A percentile compares a stretch with the other conserved stretches of the same genome.
Conservation (phyloP, 2,797 vertebrate genomes). For the Poecilia velifera region DNA sequence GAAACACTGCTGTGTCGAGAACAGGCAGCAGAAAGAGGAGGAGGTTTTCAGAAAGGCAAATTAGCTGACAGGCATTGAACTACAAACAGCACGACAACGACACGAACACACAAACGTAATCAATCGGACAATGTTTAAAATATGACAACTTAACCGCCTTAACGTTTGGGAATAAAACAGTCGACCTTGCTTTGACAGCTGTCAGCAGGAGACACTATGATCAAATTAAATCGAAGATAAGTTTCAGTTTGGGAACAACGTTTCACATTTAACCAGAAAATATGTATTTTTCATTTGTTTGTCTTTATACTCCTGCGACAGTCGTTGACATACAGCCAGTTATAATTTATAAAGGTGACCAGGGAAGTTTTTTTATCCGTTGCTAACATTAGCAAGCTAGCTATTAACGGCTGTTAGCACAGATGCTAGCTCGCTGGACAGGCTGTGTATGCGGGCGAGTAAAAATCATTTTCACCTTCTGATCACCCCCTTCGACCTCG, state of each 20-base stretch:
- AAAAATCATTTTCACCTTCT: conserved; percentile 78
- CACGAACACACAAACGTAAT: background rate
- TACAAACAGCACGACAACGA: background rate
- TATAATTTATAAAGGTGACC: conserved; percentile 36
- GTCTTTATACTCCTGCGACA: background rate
- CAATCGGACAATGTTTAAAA: background rate
- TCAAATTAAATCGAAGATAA: conserved; percentile 15
- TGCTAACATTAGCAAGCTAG: conserved; percentile 71
- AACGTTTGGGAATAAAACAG: conserved; percentile 32
- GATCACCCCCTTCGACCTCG: conserved; percentile 78
- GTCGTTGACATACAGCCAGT: conserved; percentile 13
- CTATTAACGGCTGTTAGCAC: conserved; percentile 61
- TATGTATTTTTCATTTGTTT: background rate
- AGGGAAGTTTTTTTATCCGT: conserved; percentile 58
- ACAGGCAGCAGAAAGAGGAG: conserved; percentile 40
- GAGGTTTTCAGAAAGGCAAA: conserved; percentile 43
- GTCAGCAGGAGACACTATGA: conserved; percentile 54
- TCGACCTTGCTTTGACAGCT: conserved; percentile 81
- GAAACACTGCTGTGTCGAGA: conserved; percentile 51
- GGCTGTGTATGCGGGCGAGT: conserved; percentile 34
- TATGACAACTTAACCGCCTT: conserved; percentile 1
- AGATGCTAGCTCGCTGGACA: conserved; percentile 68
- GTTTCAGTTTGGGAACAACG: background rate
- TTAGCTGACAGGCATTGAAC: conserved; percentile 37
- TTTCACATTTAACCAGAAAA: background rate